Base-by-base conservation (phyloP, 2,797 vertebrate species). In the Gymnocypris eckloni region DNA sequence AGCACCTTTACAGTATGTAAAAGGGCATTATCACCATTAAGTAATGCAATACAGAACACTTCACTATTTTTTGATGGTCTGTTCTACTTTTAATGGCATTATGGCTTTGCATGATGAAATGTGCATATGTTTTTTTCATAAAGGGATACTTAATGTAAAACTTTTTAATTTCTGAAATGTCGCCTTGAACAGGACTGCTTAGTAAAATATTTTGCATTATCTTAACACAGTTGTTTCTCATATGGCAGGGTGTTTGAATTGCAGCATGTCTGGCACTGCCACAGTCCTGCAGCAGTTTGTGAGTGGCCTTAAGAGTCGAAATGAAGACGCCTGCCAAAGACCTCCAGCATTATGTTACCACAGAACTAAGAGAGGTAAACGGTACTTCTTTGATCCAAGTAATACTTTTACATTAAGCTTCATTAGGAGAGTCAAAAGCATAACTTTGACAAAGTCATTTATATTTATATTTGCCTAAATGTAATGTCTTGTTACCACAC, bases 301-400 rank as follows among this genome's bases (percentile, higher is more conserved):
- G 91, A 96, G 97, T 0, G 98, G 98, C 67, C 93, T 99, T 82
- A 99, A 98, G 94, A 99, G 96, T 92, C 96, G 97, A 81, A 99
- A 96, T 64, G 98, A 99, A 90, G 98, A 99, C 92, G 97, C 96
- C 98, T 56, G 98, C 98, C 84, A 99, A 99, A 93, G 98, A 99
- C 81, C 94, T 99, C 83, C 98, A 99, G 89, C 98, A 99, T 89
- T 99, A 99, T 89, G 98, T 99, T 92, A 99, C 98, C 78, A 98
- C 98, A 90, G 98, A 99, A 91, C 97, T 99, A 43, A 95, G 98
- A 52, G 98, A 99, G 95, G 98, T 99, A 90, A 86, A 92, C 39
- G 18, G 7, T 39, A 43, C 7, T 9, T 54, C 4, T 52, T 43
- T 72, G n/a, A 61, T 22, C 7, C 67, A 33, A 48, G 39, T 61